Percentiles rank a stretch among this genome's conserved stretches.
Conservation (phyloP, 2,888 invertebrate species). For the Oscheius sp. region DNA sequence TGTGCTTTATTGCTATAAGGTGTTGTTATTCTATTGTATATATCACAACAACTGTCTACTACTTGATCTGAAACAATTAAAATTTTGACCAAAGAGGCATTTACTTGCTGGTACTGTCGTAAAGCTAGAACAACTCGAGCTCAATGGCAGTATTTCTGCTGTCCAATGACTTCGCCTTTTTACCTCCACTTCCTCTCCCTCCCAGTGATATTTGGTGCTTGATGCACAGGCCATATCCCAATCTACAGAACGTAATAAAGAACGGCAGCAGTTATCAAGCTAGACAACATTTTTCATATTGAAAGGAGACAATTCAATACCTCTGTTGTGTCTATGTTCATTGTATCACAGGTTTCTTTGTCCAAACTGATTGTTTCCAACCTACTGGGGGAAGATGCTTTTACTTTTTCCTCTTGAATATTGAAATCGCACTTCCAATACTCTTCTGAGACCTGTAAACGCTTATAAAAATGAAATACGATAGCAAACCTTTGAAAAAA, state of each 20-base stretch:
- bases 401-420: background rate
- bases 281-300: background rate
- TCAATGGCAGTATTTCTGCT: slow-evolving; percentile 9
- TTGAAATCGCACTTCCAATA: slow-evolving; percentile 20
- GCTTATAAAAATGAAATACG: background rate
- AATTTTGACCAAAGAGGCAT: no score
- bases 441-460: slow-evolving; percentile 24
- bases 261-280: slow-evolving; percentile 25
- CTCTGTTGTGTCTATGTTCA: background rate
- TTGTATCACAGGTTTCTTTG: slow-evolving; percentile 1
- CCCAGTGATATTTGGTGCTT: slow-evolving; percentile 19
- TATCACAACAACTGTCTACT: slow-evolving; percentile 12
- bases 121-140: background rate
- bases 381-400: background rate
- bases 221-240: slow-evolving; percentile 31
- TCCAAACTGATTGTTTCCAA: background rate
- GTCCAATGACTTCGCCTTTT: slow-evolving; percentile 12
- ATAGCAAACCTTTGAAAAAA: slow-evolving; percentile 8
- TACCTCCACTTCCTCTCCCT: slow-evolving; percentile 6
- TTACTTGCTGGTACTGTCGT: slow-evolving; percentile 1
- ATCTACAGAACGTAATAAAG: background rate
- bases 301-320: background rate
- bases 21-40: slow-evolving; percentile 3
- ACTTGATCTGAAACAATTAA: slow-evolving; percentile 8
- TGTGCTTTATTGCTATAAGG: background rate